These are phyloP conservation scores for Drosophila flavopinicola DNA, from an alignment of 2,888 invertebrate genomes.

Conservation along the genomic window DNA sequence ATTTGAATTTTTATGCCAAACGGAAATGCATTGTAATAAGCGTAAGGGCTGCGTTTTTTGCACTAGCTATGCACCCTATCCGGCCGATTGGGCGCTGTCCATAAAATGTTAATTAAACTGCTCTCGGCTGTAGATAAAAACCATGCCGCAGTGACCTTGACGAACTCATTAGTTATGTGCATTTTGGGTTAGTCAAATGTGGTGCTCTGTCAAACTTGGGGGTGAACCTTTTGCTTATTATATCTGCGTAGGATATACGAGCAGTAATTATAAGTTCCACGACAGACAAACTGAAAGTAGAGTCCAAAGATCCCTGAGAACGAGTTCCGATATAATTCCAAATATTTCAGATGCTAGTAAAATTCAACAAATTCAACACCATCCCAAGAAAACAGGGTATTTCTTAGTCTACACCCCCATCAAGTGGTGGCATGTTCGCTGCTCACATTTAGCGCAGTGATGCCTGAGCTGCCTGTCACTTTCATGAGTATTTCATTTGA, in stretches of 20 bases:
- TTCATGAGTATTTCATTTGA: constrained; percentile 20
- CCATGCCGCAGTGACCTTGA: constrained; percentile 50
- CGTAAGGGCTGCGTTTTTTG: constrained; percentile 33
- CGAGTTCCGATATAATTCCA: too few species aligned
- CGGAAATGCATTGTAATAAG: constrained; percentile 72
- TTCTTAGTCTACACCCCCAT: background rate
- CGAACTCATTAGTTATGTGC: constrained; percentile 10
- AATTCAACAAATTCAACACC: too few species aligned
- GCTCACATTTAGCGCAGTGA: constrained; percentile 1
- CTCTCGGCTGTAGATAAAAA: constrained; percentile 26
- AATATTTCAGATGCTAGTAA: too few species aligned
- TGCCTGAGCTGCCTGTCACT: constrained; percentile 31
- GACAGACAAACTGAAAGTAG: too few species aligned
- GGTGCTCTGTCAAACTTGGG: background rate
- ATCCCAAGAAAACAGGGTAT: constrained; percentile 6
- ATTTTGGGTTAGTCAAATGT: constrained; percentile 10
- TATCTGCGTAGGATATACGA: background rate
- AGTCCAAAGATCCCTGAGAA: too few species aligned
- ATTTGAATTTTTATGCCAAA: constrained; percentile 75
- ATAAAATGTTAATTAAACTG: constrained; percentile 65
- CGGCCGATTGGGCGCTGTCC: constrained; percentile 27
- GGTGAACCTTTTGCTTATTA: background rate
- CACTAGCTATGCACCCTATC: constrained; percentile 18
- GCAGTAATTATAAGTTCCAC: too few species aligned
- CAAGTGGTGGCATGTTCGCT: constrained; percentile 1